Conservation (phyloP, 2,888 invertebrate genomes). For the Punctoribates punctum region DNA sequence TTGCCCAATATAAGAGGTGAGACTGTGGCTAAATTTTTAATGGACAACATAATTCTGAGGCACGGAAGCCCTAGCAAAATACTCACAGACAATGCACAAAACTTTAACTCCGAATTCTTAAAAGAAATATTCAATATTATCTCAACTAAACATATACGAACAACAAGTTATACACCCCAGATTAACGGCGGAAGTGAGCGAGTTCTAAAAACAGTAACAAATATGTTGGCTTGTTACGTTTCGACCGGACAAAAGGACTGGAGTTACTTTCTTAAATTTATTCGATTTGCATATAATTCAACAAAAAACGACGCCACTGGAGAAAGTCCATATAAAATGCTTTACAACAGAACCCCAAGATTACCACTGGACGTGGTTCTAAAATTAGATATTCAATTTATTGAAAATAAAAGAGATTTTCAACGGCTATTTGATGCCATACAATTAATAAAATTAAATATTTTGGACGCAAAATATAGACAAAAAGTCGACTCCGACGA, state of each 20-base stretch:
- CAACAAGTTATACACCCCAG: slow-evolving; percentile 44
- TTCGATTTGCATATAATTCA: slow-evolving; percentile 46
- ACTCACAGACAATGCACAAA: background rate
- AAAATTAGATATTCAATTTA: background rate
- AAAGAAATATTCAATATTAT: background rate
- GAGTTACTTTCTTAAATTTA: slow-evolving; percentile 43
- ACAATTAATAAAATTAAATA: background rate
- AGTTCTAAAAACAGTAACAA: slow-evolving; percentile 45
- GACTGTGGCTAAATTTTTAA: background rate
- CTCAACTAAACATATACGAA: slow-evolving; percentile 40
- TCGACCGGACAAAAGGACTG: slow-evolving; percentile 43
- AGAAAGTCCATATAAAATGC: background rate
- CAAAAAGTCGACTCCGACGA: background rate
- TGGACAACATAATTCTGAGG: background rate
- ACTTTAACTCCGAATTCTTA: background rate
- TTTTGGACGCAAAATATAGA: background rate
- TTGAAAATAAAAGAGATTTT: background rate
- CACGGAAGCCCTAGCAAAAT: background rate
- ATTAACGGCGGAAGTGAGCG: slow-evolving; percentile 47
- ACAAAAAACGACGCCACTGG: background rate
- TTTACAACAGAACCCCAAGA: background rate
- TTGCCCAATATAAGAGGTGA: background rate
- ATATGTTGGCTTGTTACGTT: slow-evolving; percentile 46
- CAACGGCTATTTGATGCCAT: background rate
- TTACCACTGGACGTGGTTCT: background rate